phyloP scores from a whole-genome alignment of 1,140 invertebrate genomes.

The Hirudo medicinalis region DNA sequence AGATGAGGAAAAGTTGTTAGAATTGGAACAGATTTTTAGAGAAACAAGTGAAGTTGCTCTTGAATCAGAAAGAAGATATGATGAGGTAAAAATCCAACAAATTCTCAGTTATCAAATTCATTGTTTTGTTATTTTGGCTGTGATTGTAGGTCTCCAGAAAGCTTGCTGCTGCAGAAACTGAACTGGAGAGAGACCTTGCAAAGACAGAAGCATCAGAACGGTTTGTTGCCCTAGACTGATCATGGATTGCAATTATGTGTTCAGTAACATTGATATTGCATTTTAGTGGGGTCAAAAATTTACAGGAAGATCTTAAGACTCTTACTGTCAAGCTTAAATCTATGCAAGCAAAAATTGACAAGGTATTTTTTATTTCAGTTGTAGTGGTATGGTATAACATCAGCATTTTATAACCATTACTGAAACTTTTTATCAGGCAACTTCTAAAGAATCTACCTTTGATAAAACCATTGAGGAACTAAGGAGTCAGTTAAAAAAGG shows the following conservation, averaged over 20 bases:
- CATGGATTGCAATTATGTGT: neutral
- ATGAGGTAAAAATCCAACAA: neutral
- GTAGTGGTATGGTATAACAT: neutral
- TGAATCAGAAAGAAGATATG: slow-evolving; percentile 6
- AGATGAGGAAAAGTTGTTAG: neutral
- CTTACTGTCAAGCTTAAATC: neutral
- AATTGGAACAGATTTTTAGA: slow-evolving; percentile 9
- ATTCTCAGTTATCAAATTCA: neutral
- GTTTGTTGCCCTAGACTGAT: neutral
- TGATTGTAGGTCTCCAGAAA: neutral
- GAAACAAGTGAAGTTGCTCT: slow-evolving; percentile 10
- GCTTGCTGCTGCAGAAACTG: slow-evolving; percentile 5
- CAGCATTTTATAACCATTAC: neutral
- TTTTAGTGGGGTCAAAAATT: slow-evolving; percentile 8
- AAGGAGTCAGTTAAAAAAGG: slow-evolving; percentile 6
- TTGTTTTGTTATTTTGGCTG: neutral
- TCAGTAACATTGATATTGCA: neutral
- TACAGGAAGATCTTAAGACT: slow-evolving; percentile 4
- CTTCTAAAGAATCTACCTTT: slow-evolving; percentile 1
- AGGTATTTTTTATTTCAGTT: neutral
- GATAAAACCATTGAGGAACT: slow-evolving; percentile 9
- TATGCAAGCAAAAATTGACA: slow-evolving; percentile 7
- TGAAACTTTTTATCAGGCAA: neutral
- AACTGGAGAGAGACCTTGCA: neutral
- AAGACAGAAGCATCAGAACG: slow-evolving; percentile 10